These are phyloP conservation scores for Origma solitaria DNA, from an alignment of 2,113 vertebrate genomes.

Conservation along the genomic window DNA sequence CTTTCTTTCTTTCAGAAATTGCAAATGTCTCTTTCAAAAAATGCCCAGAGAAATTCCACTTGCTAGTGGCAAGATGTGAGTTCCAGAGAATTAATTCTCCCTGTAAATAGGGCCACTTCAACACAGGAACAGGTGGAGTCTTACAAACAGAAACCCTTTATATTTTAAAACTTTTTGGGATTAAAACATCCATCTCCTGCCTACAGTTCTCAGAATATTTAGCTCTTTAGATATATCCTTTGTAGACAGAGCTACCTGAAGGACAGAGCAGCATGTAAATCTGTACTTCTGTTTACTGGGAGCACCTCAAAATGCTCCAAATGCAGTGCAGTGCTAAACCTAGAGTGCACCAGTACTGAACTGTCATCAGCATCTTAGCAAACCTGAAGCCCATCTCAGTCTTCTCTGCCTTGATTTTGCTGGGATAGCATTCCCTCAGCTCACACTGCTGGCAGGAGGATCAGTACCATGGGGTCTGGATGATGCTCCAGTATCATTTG, in stretches of 20 bases:
- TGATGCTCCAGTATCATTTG: background rate
- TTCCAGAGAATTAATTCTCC: background rate
- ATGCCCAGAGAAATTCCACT: background rate
- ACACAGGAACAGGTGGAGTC: background rate
- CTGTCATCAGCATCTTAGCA: background rate
- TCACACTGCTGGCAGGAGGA: background rate
- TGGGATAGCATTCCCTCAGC: background rate
- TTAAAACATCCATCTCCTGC: background rate
- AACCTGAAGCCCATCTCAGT: background rate
- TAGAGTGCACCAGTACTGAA: background rate
- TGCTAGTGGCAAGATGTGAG: background rate
- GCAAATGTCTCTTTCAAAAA: background rate
- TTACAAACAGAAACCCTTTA: background rate
- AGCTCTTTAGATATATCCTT: background rate
- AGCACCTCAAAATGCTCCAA: background rate
- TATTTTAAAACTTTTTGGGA: background rate
- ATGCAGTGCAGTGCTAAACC: background rate
- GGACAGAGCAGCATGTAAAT: background rate
- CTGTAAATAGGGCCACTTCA: background rate
- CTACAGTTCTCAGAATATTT: background rate
- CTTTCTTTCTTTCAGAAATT: background rate
- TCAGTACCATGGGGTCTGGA: background rate
- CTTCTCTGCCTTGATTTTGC: background rate
- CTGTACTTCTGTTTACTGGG: background rate
- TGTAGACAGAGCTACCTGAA: background rate